Evolutionary conservation across 1,140 invertebrate species (phyloP), one percentile per base, ranked within the genome.

Genomic region (Scaptomyza hsui): DNA sequence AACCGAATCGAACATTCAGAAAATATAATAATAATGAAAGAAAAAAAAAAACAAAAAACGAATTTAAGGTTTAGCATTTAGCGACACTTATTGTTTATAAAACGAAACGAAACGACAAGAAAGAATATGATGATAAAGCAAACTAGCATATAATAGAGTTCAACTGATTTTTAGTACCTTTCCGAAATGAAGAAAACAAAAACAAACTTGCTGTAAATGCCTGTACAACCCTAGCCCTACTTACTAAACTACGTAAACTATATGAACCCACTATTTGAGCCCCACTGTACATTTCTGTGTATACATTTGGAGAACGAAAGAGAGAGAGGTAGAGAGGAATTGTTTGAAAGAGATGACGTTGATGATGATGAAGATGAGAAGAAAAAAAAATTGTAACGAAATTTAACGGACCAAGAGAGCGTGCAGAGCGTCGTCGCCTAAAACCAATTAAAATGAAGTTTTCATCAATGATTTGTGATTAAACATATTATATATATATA

Each of bases 401-500:
- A 86, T 86, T 86, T 89, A 86, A 86, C 81, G 82, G 82, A 86
- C 82, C 82, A 86, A 86, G 82, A 86, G 74, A 88, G 83, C 82
- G 82, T 86, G 81, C 78, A 86, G 81, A 86, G 81, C 78, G 81
- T 78, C 81, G 71, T 88, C 82, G 82, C 82, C 82, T 75, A 88
- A 88, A 85, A 72, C 82, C 78, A 82, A 86, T 73, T 89, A 76
- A 75, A 83, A 72, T 76, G 74, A 78, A 80, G 88, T 90, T 90
- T 90, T 88, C 79, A 90, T 90, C 88, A 90, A 90, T 90, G 88
- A 90, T 90, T 90, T 90, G 88, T 90, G 88, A 90, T 90, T 89
- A 72, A 89, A 83, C 3, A 37, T 42, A 42, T 29, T 29, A 29
- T 29, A 29, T 29, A 29, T 10, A 29, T 29, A 35, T 26, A 42